Conservation (phyloP, 2,797 vertebrate genomes). For the Rhinella marina region DNA sequence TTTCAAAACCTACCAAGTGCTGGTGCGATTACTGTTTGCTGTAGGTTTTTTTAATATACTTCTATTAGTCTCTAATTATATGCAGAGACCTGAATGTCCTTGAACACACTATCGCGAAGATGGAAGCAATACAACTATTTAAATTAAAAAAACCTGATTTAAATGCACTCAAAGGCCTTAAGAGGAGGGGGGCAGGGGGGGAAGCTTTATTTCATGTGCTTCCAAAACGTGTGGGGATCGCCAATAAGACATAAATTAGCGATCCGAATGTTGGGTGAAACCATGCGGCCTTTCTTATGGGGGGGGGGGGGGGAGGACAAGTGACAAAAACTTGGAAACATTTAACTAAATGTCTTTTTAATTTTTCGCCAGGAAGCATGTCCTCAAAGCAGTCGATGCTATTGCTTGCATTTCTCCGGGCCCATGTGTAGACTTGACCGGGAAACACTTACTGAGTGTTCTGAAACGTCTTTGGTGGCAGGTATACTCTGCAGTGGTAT, state of each 20-base stretch:
- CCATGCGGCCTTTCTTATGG: slow-evolving; percentile 28
- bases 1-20: slow-evolving; percentile 50
- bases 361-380: slow-evolving; percentile 20
- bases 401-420: slow-evolving; percentile 14
- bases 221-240: slow-evolving; percentile 50
- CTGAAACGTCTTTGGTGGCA: background rate
- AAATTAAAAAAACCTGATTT: slow-evolving; percentile 59
- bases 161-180: slow-evolving; percentile 47
- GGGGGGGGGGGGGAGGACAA: background rate
- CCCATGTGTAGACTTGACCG: background rate
- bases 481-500: background rate
- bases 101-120: slow-evolving; percentile 51
- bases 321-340: slow-evolving; percentile 30
- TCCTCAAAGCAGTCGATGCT: slow-evolving; percentile 19
- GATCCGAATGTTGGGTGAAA: slow-evolving; percentile 34
- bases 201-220: slow-evolving; percentile 43
- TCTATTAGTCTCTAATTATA: slow-evolving; percentile 59
- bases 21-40: slow-evolving; percentile 54
- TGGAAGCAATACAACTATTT: slow-evolving; percentile 60
- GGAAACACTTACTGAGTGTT: background rate
- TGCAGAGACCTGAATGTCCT: slow-evolving; percentile 59
- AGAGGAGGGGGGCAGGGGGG: background rate
- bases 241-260: slow-evolving; percentile 52
- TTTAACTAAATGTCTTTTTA: slow-evolving; percentile 34
- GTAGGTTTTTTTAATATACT: slow-evolving; percentile 56